Percentiles rank a stretch among this genome's conserved stretches.
Evolutionary conservation across 2,797 vertebrate species (phyloP).

Genomic region (Glossophaga mutica): DNA sequence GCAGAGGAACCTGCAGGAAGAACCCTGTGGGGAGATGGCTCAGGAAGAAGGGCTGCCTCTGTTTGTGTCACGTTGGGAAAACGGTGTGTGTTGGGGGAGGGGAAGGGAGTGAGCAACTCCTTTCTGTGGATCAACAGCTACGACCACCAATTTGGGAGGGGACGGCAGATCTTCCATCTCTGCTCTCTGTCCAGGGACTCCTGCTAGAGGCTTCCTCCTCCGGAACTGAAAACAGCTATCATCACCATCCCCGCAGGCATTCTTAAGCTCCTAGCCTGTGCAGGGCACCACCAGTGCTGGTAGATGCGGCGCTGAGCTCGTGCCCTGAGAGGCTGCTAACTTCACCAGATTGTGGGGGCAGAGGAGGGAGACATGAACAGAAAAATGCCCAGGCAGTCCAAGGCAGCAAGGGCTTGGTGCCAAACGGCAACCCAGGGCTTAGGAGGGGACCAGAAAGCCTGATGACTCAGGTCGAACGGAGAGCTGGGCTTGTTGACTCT

Average conservation of each 20-base stretch:
- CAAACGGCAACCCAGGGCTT: neutral
- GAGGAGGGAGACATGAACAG: neutral
- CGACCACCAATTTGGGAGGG: neutral
- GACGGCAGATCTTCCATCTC: neutral
- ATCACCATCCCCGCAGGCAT: neutral
- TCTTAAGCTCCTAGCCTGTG: neutral
- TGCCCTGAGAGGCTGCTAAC: neutral
- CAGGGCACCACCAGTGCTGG: neutral
- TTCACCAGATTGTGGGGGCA: neutral
- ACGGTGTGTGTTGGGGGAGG: neutral
- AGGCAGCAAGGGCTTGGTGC: neutral
- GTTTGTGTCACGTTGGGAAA: too few relatives aligned
- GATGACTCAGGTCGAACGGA: neutral
- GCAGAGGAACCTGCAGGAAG: neutral
- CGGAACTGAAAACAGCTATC: neutral
- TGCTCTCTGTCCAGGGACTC: neutral
- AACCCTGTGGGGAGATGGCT: neutral
- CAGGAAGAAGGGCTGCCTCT: neutral
- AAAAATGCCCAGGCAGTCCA: neutral
- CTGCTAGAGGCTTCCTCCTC: neutral
- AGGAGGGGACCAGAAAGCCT: neutral
- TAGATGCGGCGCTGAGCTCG: neutral
- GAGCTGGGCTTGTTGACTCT: neutral
- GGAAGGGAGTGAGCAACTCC: too few relatives aligned
- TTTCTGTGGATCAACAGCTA: neutral